Evolutionary conservation across 2,113 vertebrate genomes (phyloP).

Genomic region (Aramus guarauna): DNA sequence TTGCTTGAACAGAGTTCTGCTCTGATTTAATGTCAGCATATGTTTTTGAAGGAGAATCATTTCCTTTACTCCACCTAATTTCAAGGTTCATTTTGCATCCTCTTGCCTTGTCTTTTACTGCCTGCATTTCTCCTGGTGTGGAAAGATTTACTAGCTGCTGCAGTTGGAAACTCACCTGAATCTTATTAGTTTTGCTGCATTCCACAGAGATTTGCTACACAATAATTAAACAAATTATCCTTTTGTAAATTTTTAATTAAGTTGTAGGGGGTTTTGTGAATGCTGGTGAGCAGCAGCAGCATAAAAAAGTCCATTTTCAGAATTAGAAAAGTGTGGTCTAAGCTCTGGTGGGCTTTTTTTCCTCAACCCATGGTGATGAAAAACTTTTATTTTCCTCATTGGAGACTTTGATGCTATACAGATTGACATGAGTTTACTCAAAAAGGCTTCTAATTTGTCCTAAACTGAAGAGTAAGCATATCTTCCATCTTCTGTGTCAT

Average conservation of each 20-base stretch:
- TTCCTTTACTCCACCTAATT: not conserved
- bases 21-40: not conserved
- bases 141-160: not conserved
- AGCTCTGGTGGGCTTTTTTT: not conserved
- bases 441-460: not conserved
- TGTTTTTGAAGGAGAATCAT: not conserved
- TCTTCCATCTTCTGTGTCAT: not conserved
- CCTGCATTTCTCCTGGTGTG: not conserved
- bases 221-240: not conserved
- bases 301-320: not conserved
- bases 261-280: not conserved
- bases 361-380: not conserved
- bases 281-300: not conserved
- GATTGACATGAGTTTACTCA: not conserved
- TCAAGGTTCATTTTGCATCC: not conserved
- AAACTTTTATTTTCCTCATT: not conserved
- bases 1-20: not conserved
- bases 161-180: not conserved
- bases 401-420: not conserved
- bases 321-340: not conserved
- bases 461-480: not conserved
- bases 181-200: not conserved
- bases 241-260: constrained; percentile 3
- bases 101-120: not conserved
- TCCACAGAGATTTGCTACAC: not conserved